phyloP scores from a whole-genome alignment of 1,140 invertebrate genomes.

The Meloidogyne floridensis region DNA sequence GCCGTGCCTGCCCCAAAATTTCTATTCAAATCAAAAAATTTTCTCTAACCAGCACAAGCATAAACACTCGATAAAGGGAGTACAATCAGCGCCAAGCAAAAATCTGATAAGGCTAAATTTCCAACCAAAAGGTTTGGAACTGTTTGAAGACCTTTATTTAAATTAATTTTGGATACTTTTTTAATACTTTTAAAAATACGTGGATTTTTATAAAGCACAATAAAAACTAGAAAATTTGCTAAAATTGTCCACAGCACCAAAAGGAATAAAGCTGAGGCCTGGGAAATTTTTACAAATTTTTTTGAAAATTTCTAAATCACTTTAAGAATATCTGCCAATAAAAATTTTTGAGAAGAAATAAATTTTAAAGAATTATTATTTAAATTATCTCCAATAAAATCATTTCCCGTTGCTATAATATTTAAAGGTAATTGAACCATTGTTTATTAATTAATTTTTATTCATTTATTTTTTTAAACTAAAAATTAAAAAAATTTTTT shows the following conservation, averaged over 20 bases:
- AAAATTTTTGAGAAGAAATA: background rate
- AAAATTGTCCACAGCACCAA: conserved; percentile 63
- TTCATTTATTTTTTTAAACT: no score
- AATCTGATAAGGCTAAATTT: conserved; percentile 65
- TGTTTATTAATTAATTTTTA: background rate
- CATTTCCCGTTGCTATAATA: background rate
- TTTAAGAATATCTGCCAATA: conserved; percentile 6
- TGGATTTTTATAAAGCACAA: conserved; percentile 65
- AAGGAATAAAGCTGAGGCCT: conserved; percentile 57
- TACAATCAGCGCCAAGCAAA: conserved; percentile 61
- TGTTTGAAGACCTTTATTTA: conserved; percentile 52
- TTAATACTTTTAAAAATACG: conserved; percentile 18
- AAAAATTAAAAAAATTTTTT: no score
- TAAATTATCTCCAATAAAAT: conserved; percentile 1
- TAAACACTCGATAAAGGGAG: conserved; percentile 64
- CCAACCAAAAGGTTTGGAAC: conserved; percentile 65
- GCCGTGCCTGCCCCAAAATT: no score
- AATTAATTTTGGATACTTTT: no score
- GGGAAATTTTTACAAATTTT: conserved; percentile 27
- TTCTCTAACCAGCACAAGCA: conserved; percentile 54
- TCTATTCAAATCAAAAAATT: background rate
- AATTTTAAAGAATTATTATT: background rate
- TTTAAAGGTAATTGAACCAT: conserved; percentile 7
- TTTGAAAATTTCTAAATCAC: background rate
- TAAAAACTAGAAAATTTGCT: conserved; percentile 62